Conservation (phyloP, 2,888 invertebrate species). For the Automeris io region DNA sequence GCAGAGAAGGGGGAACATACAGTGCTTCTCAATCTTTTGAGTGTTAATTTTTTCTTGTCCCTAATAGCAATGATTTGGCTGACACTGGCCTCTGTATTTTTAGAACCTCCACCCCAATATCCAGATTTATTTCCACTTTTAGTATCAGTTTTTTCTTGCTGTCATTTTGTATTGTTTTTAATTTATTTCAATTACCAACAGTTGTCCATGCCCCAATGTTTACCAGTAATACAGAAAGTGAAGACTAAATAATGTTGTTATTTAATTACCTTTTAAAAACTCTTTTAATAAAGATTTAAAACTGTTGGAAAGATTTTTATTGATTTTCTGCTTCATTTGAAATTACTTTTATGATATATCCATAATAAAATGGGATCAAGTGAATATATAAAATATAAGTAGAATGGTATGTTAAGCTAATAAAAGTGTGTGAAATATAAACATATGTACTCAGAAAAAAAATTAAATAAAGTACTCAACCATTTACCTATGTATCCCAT, state of each 20-base stretch:
- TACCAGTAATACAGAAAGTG: conserved; percentile 37
- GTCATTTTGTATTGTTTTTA: conserved; percentile 86
- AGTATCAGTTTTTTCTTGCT: conserved; percentile 88
- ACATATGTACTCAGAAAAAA: too few relatives aligned
- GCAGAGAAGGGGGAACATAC: conserved; percentile 35
- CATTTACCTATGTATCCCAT: too few relatives aligned
- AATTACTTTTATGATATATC: too few relatives aligned
- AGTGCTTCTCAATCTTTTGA: conserved; percentile 41
- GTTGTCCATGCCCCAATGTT: conserved; percentile 60
- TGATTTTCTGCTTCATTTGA: neutral
- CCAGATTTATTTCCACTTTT: conserved; percentile 91
- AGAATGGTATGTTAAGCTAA: too few relatives aligned
- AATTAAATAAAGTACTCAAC: too few relatives aligned
- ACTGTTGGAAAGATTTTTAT: neutral
- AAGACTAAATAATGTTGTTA: conserved; percentile 35
- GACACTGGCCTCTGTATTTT: conserved; percentile 69
- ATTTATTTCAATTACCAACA: conserved; percentile 86
- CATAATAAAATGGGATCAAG: too few relatives aligned
- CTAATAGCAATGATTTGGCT: conserved; percentile 79
- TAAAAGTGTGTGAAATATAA: too few relatives aligned
- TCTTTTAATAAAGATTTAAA: neutral
- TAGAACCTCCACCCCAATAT: conserved; percentile 82
- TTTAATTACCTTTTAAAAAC: neutral
- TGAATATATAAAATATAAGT: too few relatives aligned
- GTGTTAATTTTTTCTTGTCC: conserved; percentile 71